These are phyloP conservation scores for Tuberolachnus salignus DNA, from an alignment of 2,888 invertebrate species.

Conservation along the genomic window DNA sequence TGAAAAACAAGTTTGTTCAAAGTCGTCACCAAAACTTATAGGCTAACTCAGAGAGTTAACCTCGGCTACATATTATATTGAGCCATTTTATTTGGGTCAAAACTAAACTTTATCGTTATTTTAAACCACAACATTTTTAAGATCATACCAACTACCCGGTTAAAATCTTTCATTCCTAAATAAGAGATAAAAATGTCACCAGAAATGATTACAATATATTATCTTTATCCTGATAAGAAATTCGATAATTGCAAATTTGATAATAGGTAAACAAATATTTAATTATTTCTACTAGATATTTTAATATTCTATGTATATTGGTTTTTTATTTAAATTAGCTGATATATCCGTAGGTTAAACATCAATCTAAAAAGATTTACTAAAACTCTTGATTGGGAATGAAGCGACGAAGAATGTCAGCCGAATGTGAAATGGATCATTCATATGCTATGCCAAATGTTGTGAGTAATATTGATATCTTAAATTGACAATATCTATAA, in stretches of 20 bases:
- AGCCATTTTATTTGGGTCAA: too few species aligned
- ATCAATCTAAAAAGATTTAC: background rate
- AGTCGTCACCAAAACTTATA: too few species aligned
- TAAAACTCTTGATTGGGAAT: constrained; percentile 20
- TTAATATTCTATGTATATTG: background rate
- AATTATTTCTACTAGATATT: constrained; percentile 1
- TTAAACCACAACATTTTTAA: too few species aligned
- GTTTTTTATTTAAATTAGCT: background rate
- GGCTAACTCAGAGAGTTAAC: too few species aligned
- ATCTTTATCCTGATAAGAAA: constrained; percentile 19
- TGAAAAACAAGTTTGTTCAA: too few species aligned
- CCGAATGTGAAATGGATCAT: constrained; percentile 49
- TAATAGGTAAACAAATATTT: background rate
- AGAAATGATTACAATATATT: too few species aligned
- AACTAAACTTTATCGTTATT: too few species aligned
- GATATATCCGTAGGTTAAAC: background rate
- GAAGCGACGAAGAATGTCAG: constrained; percentile 53
- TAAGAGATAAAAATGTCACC: too few species aligned
- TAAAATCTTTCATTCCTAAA: too few species aligned
- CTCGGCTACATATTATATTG: too few species aligned
- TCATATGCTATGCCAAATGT: constrained; percentile 47
- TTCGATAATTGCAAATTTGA: background rate
- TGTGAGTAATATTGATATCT: constrained; percentile 18
- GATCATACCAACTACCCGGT: too few species aligned
- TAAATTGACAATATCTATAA: background rate